Percentiles rank a stretch among this genome's conserved stretches.
phyloP scores from a whole-genome alignment of 2,888 invertebrate species.

The Dryobotodes eremita region DNA sequence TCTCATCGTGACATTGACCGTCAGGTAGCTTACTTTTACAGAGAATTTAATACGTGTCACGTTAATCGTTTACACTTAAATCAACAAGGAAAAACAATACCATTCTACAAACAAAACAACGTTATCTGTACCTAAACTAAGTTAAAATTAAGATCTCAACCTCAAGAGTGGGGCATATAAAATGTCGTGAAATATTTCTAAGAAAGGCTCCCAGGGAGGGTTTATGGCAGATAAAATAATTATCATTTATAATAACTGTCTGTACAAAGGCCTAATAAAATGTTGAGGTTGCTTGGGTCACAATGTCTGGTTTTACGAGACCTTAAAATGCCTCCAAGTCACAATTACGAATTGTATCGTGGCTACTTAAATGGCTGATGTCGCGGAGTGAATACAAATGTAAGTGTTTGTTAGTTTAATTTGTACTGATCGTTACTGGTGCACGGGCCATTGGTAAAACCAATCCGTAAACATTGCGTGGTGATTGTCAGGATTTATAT shows the following conservation, averaged over 20 bases:
- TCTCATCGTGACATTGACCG: constrained; percentile 1
- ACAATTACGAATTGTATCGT: constrained; percentile 46
- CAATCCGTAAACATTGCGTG: neutral
- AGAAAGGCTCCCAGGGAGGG: constrained; percentile 10
- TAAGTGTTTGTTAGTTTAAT: constrained; percentile 26
- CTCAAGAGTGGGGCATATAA: constrained; percentile 32
- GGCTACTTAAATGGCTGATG: constrained; percentile 40
- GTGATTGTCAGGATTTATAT: neutral
- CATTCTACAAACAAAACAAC: constrained; percentile 29
- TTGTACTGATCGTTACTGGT: constrained; percentile 4
- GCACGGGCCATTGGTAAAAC: neutral
- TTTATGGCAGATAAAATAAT: constrained; percentile 60
- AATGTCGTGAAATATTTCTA: constrained; percentile 46
- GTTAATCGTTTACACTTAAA: constrained; percentile 34
- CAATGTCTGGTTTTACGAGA: constrained; percentile 49
- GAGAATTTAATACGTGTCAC: constrained; percentile 11
- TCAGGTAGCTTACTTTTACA: constrained; percentile 11
- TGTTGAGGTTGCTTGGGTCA: constrained; percentile 40
- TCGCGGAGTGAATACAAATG: constrained; percentile 47
- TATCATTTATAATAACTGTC: constrained; percentile 57
- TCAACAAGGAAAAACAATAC: constrained; percentile 24
- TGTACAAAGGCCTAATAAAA: constrained; percentile 50
- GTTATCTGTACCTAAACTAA: constrained; percentile 36
- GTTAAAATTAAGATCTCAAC: constrained; percentile 40
- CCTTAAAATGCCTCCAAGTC: constrained; percentile 26